Conservation (phyloP, 2,888 invertebrate species). For the Sarcophaga subvicina region DNA sequence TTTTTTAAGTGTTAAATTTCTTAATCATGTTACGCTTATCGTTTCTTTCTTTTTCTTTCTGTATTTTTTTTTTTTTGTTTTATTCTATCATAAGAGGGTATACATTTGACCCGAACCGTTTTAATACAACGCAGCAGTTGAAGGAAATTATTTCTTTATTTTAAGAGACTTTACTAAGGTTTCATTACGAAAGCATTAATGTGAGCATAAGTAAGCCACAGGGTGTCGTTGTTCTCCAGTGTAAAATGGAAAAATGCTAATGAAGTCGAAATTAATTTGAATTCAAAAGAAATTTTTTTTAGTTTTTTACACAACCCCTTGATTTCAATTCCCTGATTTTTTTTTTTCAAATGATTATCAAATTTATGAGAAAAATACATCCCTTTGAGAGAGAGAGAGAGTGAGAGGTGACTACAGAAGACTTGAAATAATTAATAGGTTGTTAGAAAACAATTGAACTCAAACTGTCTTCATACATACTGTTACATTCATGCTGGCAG, state of each 20-base stretch:
- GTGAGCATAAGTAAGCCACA: conserved; percentile 38
- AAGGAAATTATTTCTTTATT: conserved; percentile 37
- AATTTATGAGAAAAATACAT: too few species aligned
- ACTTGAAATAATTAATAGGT: too few species aligned
- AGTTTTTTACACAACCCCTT: neutral
- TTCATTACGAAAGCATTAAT: conserved; percentile 30
- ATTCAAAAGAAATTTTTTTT: neutral
- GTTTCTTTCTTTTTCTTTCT: too few species aligned
- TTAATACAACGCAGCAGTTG: neutral
- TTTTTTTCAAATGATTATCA: neutral
- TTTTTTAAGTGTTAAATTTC: conserved; percentile 59
- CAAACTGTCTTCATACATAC: too few species aligned
- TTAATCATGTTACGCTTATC: conserved; percentile 42
- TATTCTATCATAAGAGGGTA: neutral
- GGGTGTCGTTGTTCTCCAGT: conserved; percentile 36
- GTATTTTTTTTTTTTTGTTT: neutral
- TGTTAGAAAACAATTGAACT: too few species aligned
- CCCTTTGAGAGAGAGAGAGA: too few species aligned
- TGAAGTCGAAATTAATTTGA: conserved; percentile 49
- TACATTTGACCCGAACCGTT: conserved; percentile 31
- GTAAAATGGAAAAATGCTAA: conserved; percentile 1
- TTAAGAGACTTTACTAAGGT: neutral
- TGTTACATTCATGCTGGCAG: neutral
- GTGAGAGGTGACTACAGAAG: too few species aligned
- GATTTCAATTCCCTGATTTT: conserved; percentile 22